Conservation (phyloP, 2,113 vertebrate species). For the Podiceps cristatus region DNA sequence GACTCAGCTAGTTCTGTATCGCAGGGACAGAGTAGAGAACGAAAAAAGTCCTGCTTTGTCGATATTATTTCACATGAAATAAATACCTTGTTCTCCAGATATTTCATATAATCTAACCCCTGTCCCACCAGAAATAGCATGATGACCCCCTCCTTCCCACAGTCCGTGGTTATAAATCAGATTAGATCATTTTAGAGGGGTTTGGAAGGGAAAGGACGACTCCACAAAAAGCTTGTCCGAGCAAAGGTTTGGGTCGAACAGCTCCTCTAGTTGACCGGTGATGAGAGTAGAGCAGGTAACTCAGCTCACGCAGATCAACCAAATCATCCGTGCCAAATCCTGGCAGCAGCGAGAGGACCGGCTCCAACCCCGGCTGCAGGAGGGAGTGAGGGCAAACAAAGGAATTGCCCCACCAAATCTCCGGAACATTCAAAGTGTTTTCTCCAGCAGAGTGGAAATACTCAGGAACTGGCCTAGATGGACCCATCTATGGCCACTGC, state of each 20-base stretch:
- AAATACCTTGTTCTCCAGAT: not conserved
- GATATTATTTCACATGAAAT: not conserved
- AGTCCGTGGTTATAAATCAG: not conserved
- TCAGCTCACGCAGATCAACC: accelerated
- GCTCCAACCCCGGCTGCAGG: not conserved
- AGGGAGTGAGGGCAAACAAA: not conserved
- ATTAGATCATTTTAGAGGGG: not conserved
- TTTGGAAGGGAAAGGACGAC: not conserved
- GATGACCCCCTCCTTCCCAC: not conserved
- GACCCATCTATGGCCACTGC: not conserved
- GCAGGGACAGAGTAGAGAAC: not conserved
- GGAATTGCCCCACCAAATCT: not conserved
- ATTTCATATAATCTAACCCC: not conserved
- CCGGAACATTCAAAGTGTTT: not conserved
- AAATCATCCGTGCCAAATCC: not conserved
- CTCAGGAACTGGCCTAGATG: not conserved
- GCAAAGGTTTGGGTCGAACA: not conserved
- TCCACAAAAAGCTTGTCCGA: not conserved
- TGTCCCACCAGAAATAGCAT: not conserved
- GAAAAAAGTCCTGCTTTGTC: not conserved
- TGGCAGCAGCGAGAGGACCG: not conserved
- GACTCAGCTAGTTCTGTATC: not conserved
- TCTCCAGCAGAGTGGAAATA: not conserved
- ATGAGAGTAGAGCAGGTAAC: not conserved
- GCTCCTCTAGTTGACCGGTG: not conserved